phyloP scores from a whole-genome alignment of 2,888 invertebrate genomes.

The Agrilus cyanescens region DNA sequence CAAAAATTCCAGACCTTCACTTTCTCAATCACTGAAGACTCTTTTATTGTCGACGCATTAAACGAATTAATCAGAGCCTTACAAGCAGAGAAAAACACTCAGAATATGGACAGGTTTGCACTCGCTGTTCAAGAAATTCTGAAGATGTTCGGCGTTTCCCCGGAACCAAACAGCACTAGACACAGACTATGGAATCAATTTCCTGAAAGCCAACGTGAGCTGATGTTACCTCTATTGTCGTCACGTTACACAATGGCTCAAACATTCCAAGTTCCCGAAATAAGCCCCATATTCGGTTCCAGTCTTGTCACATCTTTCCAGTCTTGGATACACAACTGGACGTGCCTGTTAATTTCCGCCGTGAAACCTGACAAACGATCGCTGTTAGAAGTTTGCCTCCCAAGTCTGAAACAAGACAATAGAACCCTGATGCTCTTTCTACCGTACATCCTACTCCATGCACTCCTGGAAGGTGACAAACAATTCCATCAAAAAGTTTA shows the following conservation, averaged over 20 bases:
- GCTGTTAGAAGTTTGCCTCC: conserved; percentile 56
- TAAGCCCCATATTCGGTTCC: conserved; percentile 56
- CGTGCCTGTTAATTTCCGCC: conserved; percentile 51
- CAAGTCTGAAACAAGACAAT: conserved; percentile 62
- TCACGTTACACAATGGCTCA: conserved; percentile 46
- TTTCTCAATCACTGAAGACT: conserved; percentile 53
- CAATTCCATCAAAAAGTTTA: conserved; percentile 36
- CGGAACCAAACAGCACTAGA: conserved; percentile 39
- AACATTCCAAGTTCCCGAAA: conserved; percentile 31
- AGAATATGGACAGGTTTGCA: conserved; percentile 68
- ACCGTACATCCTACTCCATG: conserved; percentile 60
- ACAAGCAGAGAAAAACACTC: conserved; percentile 65
- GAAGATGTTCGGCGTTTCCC: conserved; percentile 57
- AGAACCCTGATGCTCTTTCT: conserved; percentile 61
- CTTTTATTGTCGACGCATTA: conserved; percentile 58
- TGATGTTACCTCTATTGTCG: conserved; percentile 62
- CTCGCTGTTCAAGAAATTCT: conserved; percentile 72
- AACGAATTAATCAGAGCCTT: conserved; percentile 60
- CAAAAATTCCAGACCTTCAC: conserved; percentile 47
- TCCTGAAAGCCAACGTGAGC: conserved; percentile 58
- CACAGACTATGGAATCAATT: conserved; percentile 61
- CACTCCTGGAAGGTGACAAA: conserved; percentile 41
- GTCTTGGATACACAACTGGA: conserved; percentile 69
- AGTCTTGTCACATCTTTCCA: conserved; percentile 54
- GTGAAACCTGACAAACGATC: conserved; percentile 48